A percentile compares a stretch with the other conserved stretches of the same genome.
These are phyloP conservation scores for Phocides pigmalion DNA, from an alignment of 1,140 invertebrate species.

Conservation along the genomic window DNA sequence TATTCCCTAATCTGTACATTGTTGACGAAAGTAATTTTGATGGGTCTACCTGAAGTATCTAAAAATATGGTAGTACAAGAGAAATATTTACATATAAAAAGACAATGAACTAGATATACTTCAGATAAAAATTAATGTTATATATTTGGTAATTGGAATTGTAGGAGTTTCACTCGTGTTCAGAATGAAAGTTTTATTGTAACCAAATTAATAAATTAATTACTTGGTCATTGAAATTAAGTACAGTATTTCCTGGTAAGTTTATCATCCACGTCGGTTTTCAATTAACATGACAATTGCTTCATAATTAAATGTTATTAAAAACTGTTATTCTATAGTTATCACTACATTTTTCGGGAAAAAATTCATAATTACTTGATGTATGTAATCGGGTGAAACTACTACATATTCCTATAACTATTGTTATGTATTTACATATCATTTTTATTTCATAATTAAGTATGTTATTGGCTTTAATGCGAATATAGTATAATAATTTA, in stretches of 20 bases:
- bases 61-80: neutral
- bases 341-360: neutral
- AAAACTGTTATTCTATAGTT: neutral
- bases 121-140: slow-evolving; percentile 4
- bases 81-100: slow-evolving; percentile 16
- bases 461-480: slow-evolving; percentile 24
- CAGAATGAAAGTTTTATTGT: neutral
- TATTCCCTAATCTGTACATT: slow-evolving; percentile 29
- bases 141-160: slow-evolving; percentile 6
- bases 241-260: neutral
- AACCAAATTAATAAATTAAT: neutral
- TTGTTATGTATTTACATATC: slow-evolving; percentile 19
- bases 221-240: slow-evolving; percentile 3
- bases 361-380: too few species aligned
- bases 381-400: slow-evolving; percentile 14
- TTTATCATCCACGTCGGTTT: neutral
- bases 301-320: too few species aligned
- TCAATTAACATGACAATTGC: neutral
- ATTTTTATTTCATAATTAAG: slow-evolving; percentile 14
- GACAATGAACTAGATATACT: slow-evolving; percentile 5
- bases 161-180: slow-evolving; percentile 11
- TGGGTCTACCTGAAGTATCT: slow-evolving; percentile 5
- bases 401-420: neutral
- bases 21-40: slow-evolving; percentile 11
- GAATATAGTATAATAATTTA: slow-evolving; percentile 15